phyloP scores from a whole-genome alignment of 2,113 vertebrate genomes.

The Furnarius figulus region DNA sequence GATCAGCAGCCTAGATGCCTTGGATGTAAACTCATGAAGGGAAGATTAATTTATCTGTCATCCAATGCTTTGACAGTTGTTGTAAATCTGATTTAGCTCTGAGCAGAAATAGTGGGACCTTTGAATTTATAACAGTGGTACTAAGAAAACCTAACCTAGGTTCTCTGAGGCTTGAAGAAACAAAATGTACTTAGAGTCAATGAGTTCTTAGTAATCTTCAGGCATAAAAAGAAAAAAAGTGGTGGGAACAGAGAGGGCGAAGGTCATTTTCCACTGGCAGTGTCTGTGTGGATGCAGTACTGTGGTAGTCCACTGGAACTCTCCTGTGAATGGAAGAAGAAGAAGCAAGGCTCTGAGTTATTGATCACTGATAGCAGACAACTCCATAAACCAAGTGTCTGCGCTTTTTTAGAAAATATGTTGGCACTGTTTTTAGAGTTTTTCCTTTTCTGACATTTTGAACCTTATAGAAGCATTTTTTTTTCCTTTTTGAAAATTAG shows the following conservation, averaged over 20 bases:
- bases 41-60: conserved; percentile 91
- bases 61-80: conserved; percentile 86
- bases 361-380: conserved; percentile 74
- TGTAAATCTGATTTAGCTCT: conserved; percentile 89
- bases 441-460: neutral
- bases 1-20: conserved; percentile 87
- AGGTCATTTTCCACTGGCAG: neutral
- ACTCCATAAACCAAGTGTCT: conserved; percentile 52
- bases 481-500: neutral
- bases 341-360: conserved; percentile 50
- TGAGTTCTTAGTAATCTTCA: conserved; percentile 40
- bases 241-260: too few relatives aligned
- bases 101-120: conserved; percentile 72
- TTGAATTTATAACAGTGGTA: conserved; percentile 68
- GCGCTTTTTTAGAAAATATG: conserved; percentile 54
- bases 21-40: conserved; percentile 86
- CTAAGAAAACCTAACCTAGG: conserved; percentile 73
- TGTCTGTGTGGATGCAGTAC: neutral
- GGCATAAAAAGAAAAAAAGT: neutral
- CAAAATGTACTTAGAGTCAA: conserved; percentile 60
- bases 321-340: conserved; percentile 42
- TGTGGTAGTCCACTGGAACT: neutral
- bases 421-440: conserved; percentile 60
- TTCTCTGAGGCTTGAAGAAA: conserved; percentile 66
- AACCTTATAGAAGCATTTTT: neutral